Base-by-base conservation (phyloP, 2,888 invertebrate genomes). In the Tipula lateralis region DNA sequence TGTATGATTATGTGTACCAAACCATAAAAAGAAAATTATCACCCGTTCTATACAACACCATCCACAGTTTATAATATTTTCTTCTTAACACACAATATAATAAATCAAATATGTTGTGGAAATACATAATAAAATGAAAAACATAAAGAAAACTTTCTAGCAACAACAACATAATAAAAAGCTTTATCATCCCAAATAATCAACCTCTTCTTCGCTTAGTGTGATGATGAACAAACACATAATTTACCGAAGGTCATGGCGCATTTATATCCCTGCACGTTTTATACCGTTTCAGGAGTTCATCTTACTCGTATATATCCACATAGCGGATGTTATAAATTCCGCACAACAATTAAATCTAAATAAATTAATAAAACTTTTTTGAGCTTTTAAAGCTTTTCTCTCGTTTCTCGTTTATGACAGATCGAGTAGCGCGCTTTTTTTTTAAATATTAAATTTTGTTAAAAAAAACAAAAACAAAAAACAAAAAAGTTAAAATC, bases 141-240 rank as follows among this genome's bases (percentile, higher is more conserved):
- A 44, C 44, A 7, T 44, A 39, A 44, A 44, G 1, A n/a, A 44
- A 44, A 44, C n/a, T 16, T 36, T 39, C 5, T 9, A 6, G 12
- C n/a, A 36, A 44, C n/a, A 44, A 16, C 19, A 66, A 66, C 19
- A 24, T 24, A 24, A 66, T 9, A 19, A 66, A 66, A 66, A 66
- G 24, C 66, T 66, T 66, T 66, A 66, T 66, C 66, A 66, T 66
- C 66, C 66, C 66, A 66, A 24, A 66, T 66, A 66, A 66, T 66
- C 66, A 66, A 66, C 66, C 66, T 66, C 66, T 24, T 0, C 24
- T 9, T 24, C 24, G n/a, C n/a, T n/a, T n/a, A n/a, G n/a, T 24
- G 7, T 66, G 66, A 24, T 66, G 66, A 66, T 24, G 24, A 24
- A 24, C 24, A 24, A 66, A 66, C 66, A 9, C 24, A 66, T 66